Evolutionary conservation across 2,888 invertebrate genomes (phyloP), one percentile per base, ranked within the genome.

Genomic region (Glaucopsyche alexis): DNA sequence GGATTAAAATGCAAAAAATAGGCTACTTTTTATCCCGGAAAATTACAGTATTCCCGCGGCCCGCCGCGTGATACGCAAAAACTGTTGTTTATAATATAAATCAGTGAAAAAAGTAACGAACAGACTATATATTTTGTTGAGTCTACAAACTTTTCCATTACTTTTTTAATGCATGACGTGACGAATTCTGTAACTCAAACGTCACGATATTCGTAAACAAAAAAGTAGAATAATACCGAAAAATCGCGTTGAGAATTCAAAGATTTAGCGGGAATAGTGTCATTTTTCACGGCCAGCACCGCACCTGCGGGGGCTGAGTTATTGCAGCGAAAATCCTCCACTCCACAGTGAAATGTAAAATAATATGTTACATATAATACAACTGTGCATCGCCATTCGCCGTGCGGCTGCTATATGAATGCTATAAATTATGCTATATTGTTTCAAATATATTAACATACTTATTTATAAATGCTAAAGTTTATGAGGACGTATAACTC

Each of bases 301-400:
- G 19, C 78, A 77, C 76, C 76, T 78, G 78, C 75, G 74, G 72
- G 75, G 40, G 11, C 14, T 76, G 77, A 77, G 72, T 75, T 76
- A 78, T 76, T 69, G 71, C 77, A 50, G 76, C 45, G 75, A 73
- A 74, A 76, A 77, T 76, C 74, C 74, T 69, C 72, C 71, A 72
- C 71, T 75, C 70, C 73, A 73, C 42, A 73, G 73, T 69, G 14
- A 74, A 76, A 75, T 71, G 75, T 74, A 73, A 76, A 75, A 77
- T 72, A 73, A 65, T 60, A 60, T 69, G 65, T 66, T 42, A 66
- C 66, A 66, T 42, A 42, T 66, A 42, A 42, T 6, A 66, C 29
- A 11, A 60, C 29, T 60, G 60, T 60, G 29, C 60, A 60, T 7
- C 29, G 29, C 1, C 11, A 1, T 3, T 29, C 29, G 29, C 29